phyloP scores from a whole-genome alignment of 2,113 vertebrate genomes.

The Gracilinanus agilis region DNA sequence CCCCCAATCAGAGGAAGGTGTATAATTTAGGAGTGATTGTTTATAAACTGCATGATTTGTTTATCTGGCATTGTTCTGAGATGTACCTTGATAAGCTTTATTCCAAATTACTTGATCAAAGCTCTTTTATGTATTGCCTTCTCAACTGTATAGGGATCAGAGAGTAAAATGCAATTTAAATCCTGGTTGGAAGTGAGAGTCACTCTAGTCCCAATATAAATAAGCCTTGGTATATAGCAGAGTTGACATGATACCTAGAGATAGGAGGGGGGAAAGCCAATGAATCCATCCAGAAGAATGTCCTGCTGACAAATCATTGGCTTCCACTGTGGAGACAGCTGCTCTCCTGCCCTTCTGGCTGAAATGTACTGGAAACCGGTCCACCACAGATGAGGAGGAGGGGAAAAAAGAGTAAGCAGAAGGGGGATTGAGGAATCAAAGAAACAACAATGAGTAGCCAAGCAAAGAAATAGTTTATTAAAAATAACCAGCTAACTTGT shows the following conservation, averaged over 20 bases:
- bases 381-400: constrained; percentile 76
- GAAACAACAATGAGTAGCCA: constrained; percentile 33
- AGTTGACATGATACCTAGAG: not conserved
- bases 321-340: constrained; percentile 78
- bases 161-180: constrained; percentile 51
- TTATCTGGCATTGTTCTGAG: not conserved
- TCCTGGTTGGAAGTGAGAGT: constrained; percentile 25
- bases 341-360: constrained; percentile 81
- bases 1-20: not conserved
- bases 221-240: constrained; percentile 38
- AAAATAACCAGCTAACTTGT: constrained; percentile 29
- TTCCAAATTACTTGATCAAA: not conserved
- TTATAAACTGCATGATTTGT: not conserved
- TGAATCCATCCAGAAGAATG: constrained; percentile 65
- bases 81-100: not conserved
- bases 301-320: constrained; percentile 75
- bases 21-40: not conserved
- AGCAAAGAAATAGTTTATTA: constrained; percentile 49
- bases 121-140: not conserved
- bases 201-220: constrained; percentile 27
- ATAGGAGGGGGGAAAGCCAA: not conserved
- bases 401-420: constrained; percentile 30
- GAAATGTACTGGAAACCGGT: constrained; percentile 68
- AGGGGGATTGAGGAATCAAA: not conserved
- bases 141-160: not conserved